Conservation (phyloP, 2,113 vertebrate species). For the Pygoscelis adeliae region DNA sequence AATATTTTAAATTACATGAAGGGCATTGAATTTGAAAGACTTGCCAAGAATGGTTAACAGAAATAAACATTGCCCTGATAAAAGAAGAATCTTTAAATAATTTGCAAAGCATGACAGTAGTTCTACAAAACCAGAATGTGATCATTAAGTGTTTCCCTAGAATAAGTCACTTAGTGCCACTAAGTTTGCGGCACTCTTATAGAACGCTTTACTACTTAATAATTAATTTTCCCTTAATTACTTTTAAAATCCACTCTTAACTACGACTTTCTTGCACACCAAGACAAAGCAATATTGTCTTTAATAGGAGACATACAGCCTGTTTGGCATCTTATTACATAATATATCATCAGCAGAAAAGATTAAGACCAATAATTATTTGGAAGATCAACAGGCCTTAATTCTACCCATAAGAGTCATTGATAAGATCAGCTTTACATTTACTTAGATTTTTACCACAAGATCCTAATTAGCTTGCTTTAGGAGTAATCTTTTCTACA, state of each 20-base stretch:
- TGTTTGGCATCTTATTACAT: not conserved
- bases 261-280: not conserved
- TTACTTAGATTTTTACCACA: not conserved
- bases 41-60: not conserved
- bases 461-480: not conserved
- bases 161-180: not conserved
- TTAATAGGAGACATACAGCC: not conserved
- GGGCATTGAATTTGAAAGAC: not conserved
- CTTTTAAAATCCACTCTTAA: not conserved
- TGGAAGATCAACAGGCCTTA: not conserved
- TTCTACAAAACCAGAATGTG: not conserved
- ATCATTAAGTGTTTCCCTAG: not conserved
- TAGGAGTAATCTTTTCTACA: not conserved
- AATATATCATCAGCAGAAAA: not conserved
- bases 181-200: accelerated
- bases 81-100: not conserved
- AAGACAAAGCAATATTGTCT: not conserved
- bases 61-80: not conserved
- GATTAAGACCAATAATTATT: not conserved
- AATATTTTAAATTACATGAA: not conserved
- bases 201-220: not conserved
- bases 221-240: not conserved
- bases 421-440: not conserved
- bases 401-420: not conserved
- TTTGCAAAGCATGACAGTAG: not conserved